phyloP scores from a whole-genome alignment of 2,113 vertebrate genomes.

The Pogona vitticeps region DNA sequence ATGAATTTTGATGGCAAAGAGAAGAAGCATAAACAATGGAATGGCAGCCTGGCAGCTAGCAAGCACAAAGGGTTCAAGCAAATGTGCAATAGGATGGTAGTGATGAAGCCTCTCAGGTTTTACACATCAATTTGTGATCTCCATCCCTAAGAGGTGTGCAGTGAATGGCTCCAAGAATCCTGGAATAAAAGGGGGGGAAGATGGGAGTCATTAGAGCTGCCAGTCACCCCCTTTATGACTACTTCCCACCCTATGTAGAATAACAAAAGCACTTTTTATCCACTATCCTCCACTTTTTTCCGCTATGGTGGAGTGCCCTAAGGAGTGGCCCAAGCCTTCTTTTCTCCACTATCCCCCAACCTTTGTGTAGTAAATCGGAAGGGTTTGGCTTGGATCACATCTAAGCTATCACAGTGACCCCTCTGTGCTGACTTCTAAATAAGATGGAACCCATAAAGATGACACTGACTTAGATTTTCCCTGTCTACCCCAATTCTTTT shows the following conservation, averaged over 20 bases:
- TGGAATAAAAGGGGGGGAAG: neutral
- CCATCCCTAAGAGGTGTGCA: neutral
- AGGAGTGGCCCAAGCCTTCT: no score
- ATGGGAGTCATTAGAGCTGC: neutral
- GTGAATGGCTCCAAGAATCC: neutral
- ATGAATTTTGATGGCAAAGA: neutral
- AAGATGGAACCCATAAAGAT: neutral
- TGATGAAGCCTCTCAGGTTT: neutral
- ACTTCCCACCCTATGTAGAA: fast-evolving
- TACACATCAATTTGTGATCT: neutral
- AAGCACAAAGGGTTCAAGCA: neutral
- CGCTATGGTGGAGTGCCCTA: no score
- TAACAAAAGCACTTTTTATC: constrained; percentile 31
- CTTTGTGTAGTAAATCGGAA: neutral
- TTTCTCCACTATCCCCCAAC: neutral
- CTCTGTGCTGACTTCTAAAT: no score
- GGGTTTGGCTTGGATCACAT: neutral
- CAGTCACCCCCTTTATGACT: neutral
- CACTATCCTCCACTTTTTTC: neutral
- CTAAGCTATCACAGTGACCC: neutral
- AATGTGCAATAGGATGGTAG: constrained; percentile 14
- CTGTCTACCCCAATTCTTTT: neutral
- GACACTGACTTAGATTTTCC: neutral
- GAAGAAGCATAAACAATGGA: neutral
- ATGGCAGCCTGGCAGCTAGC: neutral